Evolutionary conservation across 1,140 invertebrate species (phyloP).

Genomic region (Hyles euphorbiae): DNA sequence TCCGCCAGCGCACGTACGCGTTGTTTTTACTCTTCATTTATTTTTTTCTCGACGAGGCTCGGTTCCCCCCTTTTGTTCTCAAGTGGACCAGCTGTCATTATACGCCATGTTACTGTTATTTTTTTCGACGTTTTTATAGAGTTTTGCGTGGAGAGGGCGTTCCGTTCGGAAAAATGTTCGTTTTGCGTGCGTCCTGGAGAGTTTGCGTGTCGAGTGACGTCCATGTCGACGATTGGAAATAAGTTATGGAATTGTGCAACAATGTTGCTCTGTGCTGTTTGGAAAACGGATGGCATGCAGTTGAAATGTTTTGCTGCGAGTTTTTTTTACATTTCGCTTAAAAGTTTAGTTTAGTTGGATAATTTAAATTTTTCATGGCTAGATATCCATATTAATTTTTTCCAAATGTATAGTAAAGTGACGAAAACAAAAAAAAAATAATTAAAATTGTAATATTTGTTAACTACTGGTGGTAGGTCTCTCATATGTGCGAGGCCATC

Average conservation of each 20-base stretch:
- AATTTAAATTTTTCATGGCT: no score
- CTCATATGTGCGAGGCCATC: no score
- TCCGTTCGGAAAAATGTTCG: conserved; percentile 73
- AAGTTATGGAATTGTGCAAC: conserved; percentile 57
- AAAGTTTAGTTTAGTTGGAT: no score
- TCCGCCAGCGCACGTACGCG: conserved; percentile 53
- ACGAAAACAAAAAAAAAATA: no score
- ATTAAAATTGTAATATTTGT: no score
- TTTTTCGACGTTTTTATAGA: conserved; percentile 75
- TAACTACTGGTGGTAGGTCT: no score
- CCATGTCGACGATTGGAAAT: conserved; percentile 58
- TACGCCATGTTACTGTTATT: conserved; percentile 76
- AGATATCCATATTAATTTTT: no score
- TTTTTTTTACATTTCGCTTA: no score
- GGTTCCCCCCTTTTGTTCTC: conserved; percentile 73
- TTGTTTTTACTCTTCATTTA: conserved; percentile 73
- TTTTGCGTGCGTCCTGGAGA: conserved; percentile 70
- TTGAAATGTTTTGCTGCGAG: no score
- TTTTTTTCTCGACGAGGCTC: conserved; percentile 73
- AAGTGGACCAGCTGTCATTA: conserved; percentile 77
- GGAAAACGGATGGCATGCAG: no score
- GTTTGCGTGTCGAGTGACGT: conserved; percentile 65
- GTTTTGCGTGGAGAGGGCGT: conserved; percentile 71
- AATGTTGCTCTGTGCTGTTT: no score
- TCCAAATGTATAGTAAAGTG: no score